These are phyloP conservation scores for Tyrannus savana DNA, from an alignment of 2,113 vertebrate genomes.

Conservation along the genomic window DNA sequence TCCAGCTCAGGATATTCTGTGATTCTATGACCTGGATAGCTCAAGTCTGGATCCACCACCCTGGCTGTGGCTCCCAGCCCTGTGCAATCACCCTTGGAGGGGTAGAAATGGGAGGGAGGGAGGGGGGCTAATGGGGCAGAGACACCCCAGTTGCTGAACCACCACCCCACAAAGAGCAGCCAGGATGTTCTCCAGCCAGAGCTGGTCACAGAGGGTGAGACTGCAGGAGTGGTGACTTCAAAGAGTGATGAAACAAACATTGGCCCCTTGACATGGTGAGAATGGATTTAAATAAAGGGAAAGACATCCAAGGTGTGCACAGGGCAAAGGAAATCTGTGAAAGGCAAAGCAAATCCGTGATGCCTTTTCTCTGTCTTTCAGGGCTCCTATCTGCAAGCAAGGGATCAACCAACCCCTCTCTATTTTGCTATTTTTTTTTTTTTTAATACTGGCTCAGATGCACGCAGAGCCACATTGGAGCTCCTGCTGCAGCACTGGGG, in stretches of 20 bases:
- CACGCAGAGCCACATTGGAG: background rate
- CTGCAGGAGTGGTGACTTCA: background rate
- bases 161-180: background rate
- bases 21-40: background rate
- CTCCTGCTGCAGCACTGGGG: background rate
- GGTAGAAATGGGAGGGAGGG: background rate
- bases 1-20: background rate
- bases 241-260: background rate
- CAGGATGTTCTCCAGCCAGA: rapidly evolving
- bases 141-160: background rate
- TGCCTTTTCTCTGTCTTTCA: background rate
- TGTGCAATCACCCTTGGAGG: rapidly evolving
- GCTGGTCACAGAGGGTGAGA: background rate
- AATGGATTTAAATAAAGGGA: background rate
- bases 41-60: background rate
- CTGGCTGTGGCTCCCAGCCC: rapidly evolving
- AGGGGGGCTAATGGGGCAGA: background rate
- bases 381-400: background rate
- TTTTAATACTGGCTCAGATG: background rate
- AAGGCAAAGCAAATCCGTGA: background rate
- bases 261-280: rapidly evolving
- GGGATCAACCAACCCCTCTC: too few species aligned
- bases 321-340: background rate
- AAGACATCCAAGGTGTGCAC: background rate
- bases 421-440: background rate